Conservation (phyloP, 92 coral and sea anemone genomes). For the Heteractis magnifica region DNA sequence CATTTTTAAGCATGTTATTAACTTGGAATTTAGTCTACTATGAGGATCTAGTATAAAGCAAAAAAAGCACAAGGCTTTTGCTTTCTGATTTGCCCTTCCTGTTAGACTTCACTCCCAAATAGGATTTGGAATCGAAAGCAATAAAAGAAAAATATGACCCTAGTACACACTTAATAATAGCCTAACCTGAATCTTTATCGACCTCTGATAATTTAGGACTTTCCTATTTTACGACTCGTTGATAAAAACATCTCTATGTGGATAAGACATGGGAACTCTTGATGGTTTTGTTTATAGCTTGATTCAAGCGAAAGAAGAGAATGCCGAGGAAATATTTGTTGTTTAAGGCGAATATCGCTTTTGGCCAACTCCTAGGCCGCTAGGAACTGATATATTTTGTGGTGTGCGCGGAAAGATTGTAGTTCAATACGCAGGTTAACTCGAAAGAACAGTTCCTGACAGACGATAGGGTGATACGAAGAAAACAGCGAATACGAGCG, state of each 20-base stretch:
- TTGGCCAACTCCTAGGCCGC: constrained; percentile 21
- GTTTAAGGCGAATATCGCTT: constrained; percentile 26
- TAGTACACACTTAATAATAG: constrained; percentile 34
- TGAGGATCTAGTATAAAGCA: constrained; percentile 7
- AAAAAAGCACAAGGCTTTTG: constrained; percentile 1
- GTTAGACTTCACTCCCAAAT: constrained; percentile 29
- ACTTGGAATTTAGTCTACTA: constrained; percentile 16
- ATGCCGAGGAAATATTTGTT: constrained; percentile 39
- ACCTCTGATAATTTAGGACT: constrained; percentile 27
- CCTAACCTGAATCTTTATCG: constrained; percentile 40
- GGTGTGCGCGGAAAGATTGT: constrained; percentile 16
- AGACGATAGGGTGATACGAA: constrained; percentile 19
- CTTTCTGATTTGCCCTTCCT: constrained; percentile 36
- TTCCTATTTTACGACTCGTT: constrained; percentile 5
- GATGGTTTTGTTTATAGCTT: constrained; percentile 25
- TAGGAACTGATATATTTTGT: constrained; percentile 27
- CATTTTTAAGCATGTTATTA: constrained; percentile 3
- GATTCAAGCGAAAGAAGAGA: constrained; percentile 21
- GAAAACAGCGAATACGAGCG: constrained; percentile 28
- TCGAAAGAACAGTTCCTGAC: constrained; percentile 5
- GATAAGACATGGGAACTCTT: constrained; percentile 5
- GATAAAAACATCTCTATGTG: constrained; percentile 15
- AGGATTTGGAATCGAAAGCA: constrained; percentile 37
- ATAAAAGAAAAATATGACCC: constrained; percentile 33
- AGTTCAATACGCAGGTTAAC: constrained; percentile 3